Base-by-base conservation (phyloP, 2,888 invertebrate genomes). In the Apantesis nais region DNA sequence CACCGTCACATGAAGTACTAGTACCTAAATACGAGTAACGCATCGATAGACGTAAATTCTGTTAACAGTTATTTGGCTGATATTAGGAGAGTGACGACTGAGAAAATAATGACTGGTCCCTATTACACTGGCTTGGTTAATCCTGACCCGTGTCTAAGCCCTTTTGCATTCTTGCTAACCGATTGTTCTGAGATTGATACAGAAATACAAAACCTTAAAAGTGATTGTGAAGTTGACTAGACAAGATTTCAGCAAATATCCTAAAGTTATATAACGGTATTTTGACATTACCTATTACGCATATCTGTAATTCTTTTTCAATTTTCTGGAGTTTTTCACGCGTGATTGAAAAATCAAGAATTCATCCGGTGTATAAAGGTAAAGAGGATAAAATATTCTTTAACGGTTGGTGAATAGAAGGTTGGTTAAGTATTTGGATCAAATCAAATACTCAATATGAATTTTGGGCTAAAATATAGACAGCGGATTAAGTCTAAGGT, bases 321-420 rank as follows among this genome's bases (percentile, higher is more conserved):
- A 66, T n/a, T n/a, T n/a, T n/a, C 66, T 22, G 70, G 66, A n/a
- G 70, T 70, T 19, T 66, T 70, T 29, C 70, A 62, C 16, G 58
- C 22, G 31, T 39, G 37, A 31, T 37, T 66, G 16, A 70, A 70
- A n/a, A n/a, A n/a, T 34, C 70, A 19, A 25, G 70, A 34, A n/a
- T n/a, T n/a, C n/a, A n/a, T n/a, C n/a, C n/a, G n/a, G n/a, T n/a
- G n/a, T n/a, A 69, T 29, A 68, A 68, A n/a, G n/a, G n/a, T n/a
- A n/a, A n/a, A n/a, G n/a, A n/a, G n/a, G n/a, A n/a, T n/a, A n/a
- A n/a, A n/a, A n/a, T n/a, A n/a, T n/a, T n/a, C n/a, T n/a, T n/a
- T n/a, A n/a, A n/a, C n/a, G n/a, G n/a, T n/a, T n/a, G n/a, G n/a
- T n/a, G n/a, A n/a, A n/a, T n/a, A n/a, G n/a, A n/a, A n/a, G n/a